These are phyloP conservation scores for Coecobrya sp. DNA, from an alignment of 2,888 invertebrate genomes.

Conservation along the genomic window DNA sequence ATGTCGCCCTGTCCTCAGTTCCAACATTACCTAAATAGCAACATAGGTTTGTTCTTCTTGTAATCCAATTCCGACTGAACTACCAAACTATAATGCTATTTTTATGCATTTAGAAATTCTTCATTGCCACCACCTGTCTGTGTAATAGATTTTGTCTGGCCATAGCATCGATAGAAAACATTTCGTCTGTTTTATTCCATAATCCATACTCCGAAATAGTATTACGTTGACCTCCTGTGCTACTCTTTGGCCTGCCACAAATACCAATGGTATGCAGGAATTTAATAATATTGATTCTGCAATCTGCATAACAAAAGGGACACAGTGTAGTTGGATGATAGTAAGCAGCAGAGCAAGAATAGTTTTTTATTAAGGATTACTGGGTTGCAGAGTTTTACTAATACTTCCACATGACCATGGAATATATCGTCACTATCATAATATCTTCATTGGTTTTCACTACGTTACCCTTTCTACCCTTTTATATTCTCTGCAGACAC, in stretches of 20 bases:
- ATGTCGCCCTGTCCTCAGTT: neutral
- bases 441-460: constrained; percentile 47
- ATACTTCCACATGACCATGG: neutral
- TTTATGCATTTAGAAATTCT: neutral
- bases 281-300: constrained; percentile 63
- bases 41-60: neutral
- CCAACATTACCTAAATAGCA: constrained; percentile 8
- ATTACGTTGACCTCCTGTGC: constrained; percentile 11
- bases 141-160: neutral
- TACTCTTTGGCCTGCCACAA: neutral
- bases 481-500: constrained; percentile 61
- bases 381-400: neutral
- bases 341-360: neutral
- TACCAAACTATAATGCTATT: no score
- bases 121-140: neutral
- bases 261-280: constrained; percentile 16
- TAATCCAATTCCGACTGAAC: neutral
- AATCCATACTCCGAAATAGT: neutral
- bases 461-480: constrained; percentile 21
- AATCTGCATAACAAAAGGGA: constrained; percentile 62
- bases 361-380: constrained; percentile 27
- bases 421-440: constrained; percentile 23
- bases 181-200: neutral
- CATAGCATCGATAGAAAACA: neutral
- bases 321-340: neutral